phyloP scores from a whole-genome alignment of 2,888 invertebrate genomes.

The Physocephala rufipes region DNA sequence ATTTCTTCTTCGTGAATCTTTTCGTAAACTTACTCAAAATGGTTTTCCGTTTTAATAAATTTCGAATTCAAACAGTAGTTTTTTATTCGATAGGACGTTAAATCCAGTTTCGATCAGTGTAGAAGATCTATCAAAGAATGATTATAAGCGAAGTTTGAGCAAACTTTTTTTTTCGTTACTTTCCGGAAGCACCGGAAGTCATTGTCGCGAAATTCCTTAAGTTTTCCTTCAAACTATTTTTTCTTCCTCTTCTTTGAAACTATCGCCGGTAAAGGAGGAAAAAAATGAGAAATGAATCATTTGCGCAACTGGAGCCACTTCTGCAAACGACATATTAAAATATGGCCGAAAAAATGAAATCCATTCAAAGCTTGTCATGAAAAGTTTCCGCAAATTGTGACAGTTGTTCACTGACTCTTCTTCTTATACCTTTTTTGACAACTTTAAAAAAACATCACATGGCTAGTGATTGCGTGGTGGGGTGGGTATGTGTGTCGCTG shows the following conservation, averaged over 20 bases:
- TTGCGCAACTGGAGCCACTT: conserved; percentile 19
- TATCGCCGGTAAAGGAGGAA: too few species aligned
- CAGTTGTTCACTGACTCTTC: conserved; percentile 14
- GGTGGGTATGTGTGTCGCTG: too few species aligned
- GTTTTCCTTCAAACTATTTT: neutral
- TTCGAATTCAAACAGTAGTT: neutral
- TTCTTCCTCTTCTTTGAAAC: too few species aligned
- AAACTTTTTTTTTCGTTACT: neutral
- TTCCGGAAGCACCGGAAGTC: neutral
- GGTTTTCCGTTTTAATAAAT: too few species aligned
- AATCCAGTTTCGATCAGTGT: conserved; percentile 1
- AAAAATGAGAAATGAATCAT: conserved; percentile 28
- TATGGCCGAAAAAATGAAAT: conserved; percentile 5
- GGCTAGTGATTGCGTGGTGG: too few species aligned
- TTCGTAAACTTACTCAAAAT: too few species aligned
- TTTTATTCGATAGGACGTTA: neutral
- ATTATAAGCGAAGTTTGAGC: neutral
- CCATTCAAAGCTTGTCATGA: conserved; percentile 12
- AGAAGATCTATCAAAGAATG: neutral
- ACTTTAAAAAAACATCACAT: neutral
- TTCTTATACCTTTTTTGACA: neutral
- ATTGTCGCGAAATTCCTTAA: neutral
- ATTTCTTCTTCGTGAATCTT: too few species aligned
- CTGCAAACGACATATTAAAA: conserved; percentile 26
- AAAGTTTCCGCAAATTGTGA: conserved; percentile 7